phyloP scores from a whole-genome alignment of 2,797 vertebrate genomes.

The Pagetopsis macropterus region DNA sequence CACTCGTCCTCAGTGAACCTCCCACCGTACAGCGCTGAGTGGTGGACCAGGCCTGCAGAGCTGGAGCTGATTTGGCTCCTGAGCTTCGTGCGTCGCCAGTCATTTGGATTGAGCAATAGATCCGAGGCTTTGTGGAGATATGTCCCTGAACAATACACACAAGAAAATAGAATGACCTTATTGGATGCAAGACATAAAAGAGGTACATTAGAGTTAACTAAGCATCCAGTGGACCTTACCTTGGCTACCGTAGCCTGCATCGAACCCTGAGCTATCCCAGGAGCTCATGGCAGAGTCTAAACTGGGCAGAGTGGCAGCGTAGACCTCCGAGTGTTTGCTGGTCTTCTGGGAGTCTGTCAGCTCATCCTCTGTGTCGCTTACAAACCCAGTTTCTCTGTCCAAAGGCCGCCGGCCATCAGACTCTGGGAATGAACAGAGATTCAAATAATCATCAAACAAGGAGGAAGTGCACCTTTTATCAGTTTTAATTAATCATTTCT shows the following conservation, averaged over 20 bases:
- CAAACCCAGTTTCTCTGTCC: slow-evolving; percentile 73
- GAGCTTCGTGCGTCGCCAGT: slow-evolving; percentile 88
- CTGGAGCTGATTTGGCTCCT: slow-evolving; percentile 83
- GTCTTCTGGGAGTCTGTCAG: slow-evolving; percentile 88
- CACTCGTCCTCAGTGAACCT: slow-evolving; percentile 92
- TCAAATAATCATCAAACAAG: neutral
- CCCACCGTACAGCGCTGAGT: slow-evolving; percentile 83
- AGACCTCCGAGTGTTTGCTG: slow-evolving; percentile 87
- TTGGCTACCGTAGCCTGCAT: slow-evolving; percentile 90
- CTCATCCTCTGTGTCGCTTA: slow-evolving; percentile 93
- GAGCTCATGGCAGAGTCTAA: slow-evolving; percentile 96
- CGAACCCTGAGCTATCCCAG: slow-evolving; percentile 93
- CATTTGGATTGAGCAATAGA: slow-evolving; percentile 84
- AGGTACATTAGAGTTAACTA: neutral
- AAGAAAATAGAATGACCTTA: neutral
- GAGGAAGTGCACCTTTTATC: neutral
- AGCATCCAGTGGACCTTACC: slow-evolving; percentile 77
- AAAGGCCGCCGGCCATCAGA: slow-evolving; percentile 59
- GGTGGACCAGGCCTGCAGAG: slow-evolving; percentile 84
- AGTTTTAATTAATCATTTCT: neutral
- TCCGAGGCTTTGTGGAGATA: slow-evolving; percentile 86
- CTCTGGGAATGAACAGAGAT: slow-evolving; percentile 49
- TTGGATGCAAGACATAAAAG: neutral
- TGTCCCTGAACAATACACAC: slow-evolving; percentile 78
- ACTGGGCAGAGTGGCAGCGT: slow-evolving; percentile 89